phyloP scores from a whole-genome alignment of 1,140 invertebrate species.

The Subanguina moxae region DNA sequence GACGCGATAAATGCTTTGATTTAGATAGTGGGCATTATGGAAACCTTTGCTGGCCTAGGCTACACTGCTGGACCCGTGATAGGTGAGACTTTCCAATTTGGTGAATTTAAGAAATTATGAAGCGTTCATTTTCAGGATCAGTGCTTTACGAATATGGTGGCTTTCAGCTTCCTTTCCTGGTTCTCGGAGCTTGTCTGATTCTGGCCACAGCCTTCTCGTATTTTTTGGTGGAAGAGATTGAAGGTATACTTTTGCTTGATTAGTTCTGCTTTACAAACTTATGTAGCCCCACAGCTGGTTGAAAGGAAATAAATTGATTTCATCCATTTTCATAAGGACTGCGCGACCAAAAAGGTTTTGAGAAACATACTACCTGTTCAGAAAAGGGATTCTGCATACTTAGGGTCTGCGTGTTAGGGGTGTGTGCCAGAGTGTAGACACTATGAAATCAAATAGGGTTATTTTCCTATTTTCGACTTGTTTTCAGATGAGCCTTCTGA shows the following conservation, averaged over 20 bases:
- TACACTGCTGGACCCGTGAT: conserved; percentile 60
- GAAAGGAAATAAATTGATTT: too few relatives aligned
- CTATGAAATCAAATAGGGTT: not conserved
- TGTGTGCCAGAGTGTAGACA: too few relatives aligned
- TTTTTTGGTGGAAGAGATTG: conserved; percentile 68
- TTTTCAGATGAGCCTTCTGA: conserved; percentile 62
- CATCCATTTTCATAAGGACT: too few relatives aligned
- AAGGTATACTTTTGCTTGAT: conserved; percentile 19
- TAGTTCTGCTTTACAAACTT: too few relatives aligned
- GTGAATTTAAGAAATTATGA: too few relatives aligned
- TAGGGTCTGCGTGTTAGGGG: too few relatives aligned
- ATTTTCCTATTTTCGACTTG: too few relatives aligned
- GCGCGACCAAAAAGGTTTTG: too few relatives aligned
- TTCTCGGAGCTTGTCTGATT: conserved; percentile 74
- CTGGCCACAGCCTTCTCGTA: conserved; percentile 72
- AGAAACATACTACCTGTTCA: too few relatives aligned
- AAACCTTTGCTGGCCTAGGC: conserved; percentile 83
- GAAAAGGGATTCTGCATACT: too few relatives aligned
- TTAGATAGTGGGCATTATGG: conserved; percentile 70
- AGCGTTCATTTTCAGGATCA: too few relatives aligned
- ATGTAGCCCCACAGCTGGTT: too few relatives aligned
- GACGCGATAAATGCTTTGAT: not conserved
- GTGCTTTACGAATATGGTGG: conserved; percentile 66
- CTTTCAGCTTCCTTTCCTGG: conserved; percentile 78
- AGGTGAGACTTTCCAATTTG: conserved; percentile 25